Evolutionary conservation across 2,888 invertebrate species (phyloP).

Genomic region (Lasioglossum lativentre): DNA sequence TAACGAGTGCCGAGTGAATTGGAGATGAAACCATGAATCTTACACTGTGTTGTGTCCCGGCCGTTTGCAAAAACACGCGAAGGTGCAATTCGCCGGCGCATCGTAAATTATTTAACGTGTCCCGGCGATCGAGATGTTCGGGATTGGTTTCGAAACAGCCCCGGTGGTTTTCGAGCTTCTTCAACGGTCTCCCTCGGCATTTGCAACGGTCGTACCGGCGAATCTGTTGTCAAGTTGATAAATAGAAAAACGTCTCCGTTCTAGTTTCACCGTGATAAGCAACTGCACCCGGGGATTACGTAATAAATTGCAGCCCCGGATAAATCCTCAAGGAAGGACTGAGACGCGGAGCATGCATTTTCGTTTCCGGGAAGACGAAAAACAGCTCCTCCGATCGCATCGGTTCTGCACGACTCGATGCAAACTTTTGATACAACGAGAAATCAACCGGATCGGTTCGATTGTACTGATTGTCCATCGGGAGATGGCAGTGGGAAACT

Average conservation of each 20-base stretch:
- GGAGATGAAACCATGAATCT: constrained; percentile 6
- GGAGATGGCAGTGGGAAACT: too few species aligned
- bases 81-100: not conserved
- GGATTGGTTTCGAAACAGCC: constrained; percentile 48
- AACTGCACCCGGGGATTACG: constrained; percentile 46
- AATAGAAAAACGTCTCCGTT: constrained; percentile 56
- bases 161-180: constrained; percentile 27
- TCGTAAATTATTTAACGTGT: constrained; percentile 30
- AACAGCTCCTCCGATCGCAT: constrained; percentile 16
- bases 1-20: not conserved
- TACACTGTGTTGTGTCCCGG: not conserved
- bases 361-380: constrained; percentile 25
- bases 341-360: constrained; percentile 27
- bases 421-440: not conserved
- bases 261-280: constrained; percentile 52
- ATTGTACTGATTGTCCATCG: too few species aligned
- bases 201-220: constrained; percentile 42
- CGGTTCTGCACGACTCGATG: not conserved
- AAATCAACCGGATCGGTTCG: not conserved
- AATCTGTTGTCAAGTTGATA: constrained; percentile 47
- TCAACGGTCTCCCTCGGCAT: constrained; percentile 38
- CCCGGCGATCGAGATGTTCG: not conserved
- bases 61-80: not conserved
- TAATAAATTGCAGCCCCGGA: constrained; percentile 58
- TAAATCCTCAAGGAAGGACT: constrained; percentile 45